Conservation (phyloP, 2,113 vertebrate species). For the Gymnarchus niloticus region DNA sequence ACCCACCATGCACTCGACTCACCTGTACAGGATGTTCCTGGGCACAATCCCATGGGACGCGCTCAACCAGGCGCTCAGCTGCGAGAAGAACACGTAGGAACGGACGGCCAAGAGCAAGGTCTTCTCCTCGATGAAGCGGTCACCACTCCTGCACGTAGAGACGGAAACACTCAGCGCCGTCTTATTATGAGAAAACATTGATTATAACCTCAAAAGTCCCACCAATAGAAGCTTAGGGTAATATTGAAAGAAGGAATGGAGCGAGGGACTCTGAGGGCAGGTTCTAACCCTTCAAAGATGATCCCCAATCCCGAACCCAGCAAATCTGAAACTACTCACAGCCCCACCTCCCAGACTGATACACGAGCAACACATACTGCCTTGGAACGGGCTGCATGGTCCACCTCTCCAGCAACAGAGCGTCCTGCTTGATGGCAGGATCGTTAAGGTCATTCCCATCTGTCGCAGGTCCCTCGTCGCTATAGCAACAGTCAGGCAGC, state of each 20-base stretch:
- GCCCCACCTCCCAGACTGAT: background rate
- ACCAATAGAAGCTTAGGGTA: background rate
- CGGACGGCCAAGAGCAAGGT: constrained; percentile 89
- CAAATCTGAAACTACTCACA: background rate
- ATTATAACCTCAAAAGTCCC: background rate
- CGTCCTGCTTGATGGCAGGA: constrained; percentile 93
- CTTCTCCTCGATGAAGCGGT: constrained; percentile 94
- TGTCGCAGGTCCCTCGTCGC: constrained; percentile 80
- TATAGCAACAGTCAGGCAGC: constrained; percentile 96
- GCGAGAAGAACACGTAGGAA: constrained; percentile 97
- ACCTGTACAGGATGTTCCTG: constrained; percentile 97
- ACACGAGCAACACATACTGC: constrained; percentile 69
- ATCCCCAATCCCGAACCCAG: background rate
- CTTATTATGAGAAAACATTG: background rate
- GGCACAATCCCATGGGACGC: constrained; percentile 96
- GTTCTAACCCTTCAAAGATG: background rate
- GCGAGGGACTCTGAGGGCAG: background rate
- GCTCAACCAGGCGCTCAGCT: constrained; percentile 96
- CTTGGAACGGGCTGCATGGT: constrained; percentile 88
- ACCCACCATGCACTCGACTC: background rate
- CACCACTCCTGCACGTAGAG: constrained; percentile 70
- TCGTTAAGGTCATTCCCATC: constrained; percentile 85
- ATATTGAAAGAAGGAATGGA: background rate
- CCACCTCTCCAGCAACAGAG: constrained; percentile 91
- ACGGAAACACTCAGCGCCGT: background rate